Base-by-base conservation (phyloP, 1,140 invertebrate genomes). In the Dinoponera quadriceps region DNA sequence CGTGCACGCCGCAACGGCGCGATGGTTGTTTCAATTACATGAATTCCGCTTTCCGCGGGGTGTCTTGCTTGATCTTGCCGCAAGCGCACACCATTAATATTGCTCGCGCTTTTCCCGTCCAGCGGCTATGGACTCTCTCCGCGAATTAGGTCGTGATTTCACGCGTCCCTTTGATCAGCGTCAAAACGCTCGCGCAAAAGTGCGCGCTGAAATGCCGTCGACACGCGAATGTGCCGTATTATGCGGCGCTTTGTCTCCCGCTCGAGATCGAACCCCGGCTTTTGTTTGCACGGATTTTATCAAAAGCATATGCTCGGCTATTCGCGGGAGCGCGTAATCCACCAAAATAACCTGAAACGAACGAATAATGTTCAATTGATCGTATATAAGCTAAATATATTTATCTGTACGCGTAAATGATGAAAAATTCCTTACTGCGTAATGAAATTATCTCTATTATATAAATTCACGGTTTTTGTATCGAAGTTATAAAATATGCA, bases 121-220 rank as follows among this genome's bases (percentile, higher is more conserved):
- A 51, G 25, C 33, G 57, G 49, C 51, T 69, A 54, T n/a, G 65
- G 48, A 78, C 69, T 75, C 44, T 75, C 44, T 74, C 60, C 18
- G 44, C 54, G 48, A 86, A 87, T 87, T 87, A 74, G 85, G 60
- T 86, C 84, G 59, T 48, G 85, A 86, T 86, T 73, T 80, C 85
- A 57, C 68, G 25, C 54, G 48, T 68, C 55, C 71, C 80, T 80
- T 80, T 69, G 75, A 80, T 78, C 75, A 78, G 48, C 51, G 65
- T 80, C 51, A 51, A 71, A 69, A 80, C 22, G 33, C n/a, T 57
- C 51, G 65, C 25, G 51, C 75, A 80, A 80, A 80, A 80, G 65
- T 71, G 75, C 33, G 3, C 63, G 33, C 29, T 78, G 75, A 80
- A 69, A 80, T 29, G 33, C 62, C 75, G 65, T n/a, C 44, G 75